Conservation (phyloP, 2,888 invertebrate species). For the Athripsodes cinereus region DNA sequence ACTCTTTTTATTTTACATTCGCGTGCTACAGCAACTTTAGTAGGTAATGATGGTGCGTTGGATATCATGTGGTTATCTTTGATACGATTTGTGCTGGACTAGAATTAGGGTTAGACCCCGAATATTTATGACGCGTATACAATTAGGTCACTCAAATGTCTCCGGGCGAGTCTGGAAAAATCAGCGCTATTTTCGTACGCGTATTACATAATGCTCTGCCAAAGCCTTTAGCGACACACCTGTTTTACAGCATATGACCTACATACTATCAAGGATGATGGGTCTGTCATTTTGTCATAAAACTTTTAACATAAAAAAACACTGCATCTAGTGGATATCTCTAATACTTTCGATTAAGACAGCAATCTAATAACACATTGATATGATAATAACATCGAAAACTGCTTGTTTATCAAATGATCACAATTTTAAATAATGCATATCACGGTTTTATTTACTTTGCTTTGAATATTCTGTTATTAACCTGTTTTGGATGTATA, state of each 20-base stretch:
- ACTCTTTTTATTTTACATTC: slow-evolving; percentile 7
- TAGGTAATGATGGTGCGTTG: slow-evolving; percentile 14
- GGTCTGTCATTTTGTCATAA: neutral
- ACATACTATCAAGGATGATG: neutral
- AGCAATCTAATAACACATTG: no score
- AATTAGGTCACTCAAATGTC: slow-evolving; percentile 23
- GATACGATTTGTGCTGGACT: slow-evolving; percentile 5
- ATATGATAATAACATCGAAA: no score
- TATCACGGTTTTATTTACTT: no score
- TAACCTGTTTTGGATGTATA: no score
- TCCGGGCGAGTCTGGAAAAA: slow-evolving; percentile 3
- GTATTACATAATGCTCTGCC: neutral
- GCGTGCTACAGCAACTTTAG: slow-evolving; percentile 16
- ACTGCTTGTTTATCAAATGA: no score
- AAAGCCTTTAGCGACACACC: neutral
- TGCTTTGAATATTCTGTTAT: no score
- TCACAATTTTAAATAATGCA: no score
- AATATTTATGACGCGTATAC: slow-evolving; percentile 17
- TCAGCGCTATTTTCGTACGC: slow-evolving; percentile 9
- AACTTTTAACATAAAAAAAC: no score
- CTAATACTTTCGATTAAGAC: no score
- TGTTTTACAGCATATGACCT: neutral
- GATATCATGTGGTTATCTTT: slow-evolving; percentile 6
- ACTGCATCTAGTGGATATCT: no score
- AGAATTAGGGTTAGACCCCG: slow-evolving; percentile 20